Conservation (phyloP, 2,797 vertebrate genomes). For the Petrocephalus sullivani region DNA sequence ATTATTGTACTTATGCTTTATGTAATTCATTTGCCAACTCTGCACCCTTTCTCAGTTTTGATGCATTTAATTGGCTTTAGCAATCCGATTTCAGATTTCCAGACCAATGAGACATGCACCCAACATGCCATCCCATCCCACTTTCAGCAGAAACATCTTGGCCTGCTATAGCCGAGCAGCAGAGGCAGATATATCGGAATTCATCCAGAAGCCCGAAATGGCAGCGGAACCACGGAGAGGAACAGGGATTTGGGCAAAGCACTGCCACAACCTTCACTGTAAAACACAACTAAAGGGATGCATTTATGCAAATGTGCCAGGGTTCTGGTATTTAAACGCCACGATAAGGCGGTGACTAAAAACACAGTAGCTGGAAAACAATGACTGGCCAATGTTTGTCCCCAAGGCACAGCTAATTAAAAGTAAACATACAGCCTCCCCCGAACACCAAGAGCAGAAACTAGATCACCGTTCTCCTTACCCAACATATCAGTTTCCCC, state of each 20-base stretch:
- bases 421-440: background rate
- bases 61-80: slow-evolving; percentile 12
- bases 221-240: background rate
- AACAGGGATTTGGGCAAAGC: background rate
- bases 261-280: background rate
- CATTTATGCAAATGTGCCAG: background rate
- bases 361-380: background rate
- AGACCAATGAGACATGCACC: background rate
- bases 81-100: slow-evolving; percentile 1
- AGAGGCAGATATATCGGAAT: background rate
- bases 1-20: background rate
- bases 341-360: background rate
- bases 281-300: slow-evolving; percentile 6
- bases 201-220: background rate
- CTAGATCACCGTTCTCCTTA: background rate
- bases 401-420: background rate
- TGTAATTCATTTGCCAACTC: background rate
- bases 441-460: background rate
- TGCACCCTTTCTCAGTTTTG: background rate
- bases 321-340: background rate
- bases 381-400: background rate
- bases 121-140: background rate
- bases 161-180: background rate
- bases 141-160: background rate
- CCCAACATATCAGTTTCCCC: background rate